Evolutionary conservation across 2,888 invertebrate genomes (phyloP).

Genomic region (Mesorhabditis spiculigera): DNA sequence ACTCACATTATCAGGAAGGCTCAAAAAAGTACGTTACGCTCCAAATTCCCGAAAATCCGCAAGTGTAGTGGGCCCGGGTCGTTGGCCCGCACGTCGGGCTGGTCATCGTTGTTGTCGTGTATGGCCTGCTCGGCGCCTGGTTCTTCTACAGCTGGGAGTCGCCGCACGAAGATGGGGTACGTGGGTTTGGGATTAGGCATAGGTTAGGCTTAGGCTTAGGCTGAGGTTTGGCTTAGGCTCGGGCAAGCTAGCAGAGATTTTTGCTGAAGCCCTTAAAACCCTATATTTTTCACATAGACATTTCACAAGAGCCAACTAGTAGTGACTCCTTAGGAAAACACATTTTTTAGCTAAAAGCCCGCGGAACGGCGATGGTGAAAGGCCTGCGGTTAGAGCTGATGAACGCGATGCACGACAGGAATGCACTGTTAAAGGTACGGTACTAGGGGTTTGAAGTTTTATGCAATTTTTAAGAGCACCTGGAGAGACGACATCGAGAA

Average conservation of each 20-base stretch:
- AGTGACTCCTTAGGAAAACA: neutral
- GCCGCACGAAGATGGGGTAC: constrained; percentile 50
- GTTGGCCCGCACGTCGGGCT: constrained; percentile 57
- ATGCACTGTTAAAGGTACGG: constrained; percentile 8
- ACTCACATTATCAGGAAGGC: neutral
- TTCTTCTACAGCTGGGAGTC: constrained; percentile 56
- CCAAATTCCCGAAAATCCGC: neutral
- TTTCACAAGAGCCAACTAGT: no score
- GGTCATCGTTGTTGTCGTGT: constrained; percentile 53
- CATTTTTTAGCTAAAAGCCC: constrained; percentile 35
- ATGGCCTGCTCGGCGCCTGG: constrained; percentile 54
- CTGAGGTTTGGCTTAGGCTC: neutral
- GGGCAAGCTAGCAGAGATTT: neutral
- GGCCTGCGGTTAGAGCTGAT: constrained; percentile 36
- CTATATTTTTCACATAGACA: no score
- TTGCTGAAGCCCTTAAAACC: neutral
- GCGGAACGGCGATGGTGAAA: constrained; percentile 39
- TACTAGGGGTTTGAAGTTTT: neutral
- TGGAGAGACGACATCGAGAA: constrained; percentile 42
- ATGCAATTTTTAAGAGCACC: constrained; percentile 12
- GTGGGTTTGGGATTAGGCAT: neutral
- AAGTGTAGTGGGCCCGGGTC: constrained; percentile 50
- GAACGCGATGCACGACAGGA: constrained; percentile 29
- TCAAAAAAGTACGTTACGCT: neutral
- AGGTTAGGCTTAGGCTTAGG: neutral